These are phyloP conservation scores for Myotis yumanensis DNA, from an alignment of 2,113 vertebrate species.

Conservation along the genomic window DNA sequence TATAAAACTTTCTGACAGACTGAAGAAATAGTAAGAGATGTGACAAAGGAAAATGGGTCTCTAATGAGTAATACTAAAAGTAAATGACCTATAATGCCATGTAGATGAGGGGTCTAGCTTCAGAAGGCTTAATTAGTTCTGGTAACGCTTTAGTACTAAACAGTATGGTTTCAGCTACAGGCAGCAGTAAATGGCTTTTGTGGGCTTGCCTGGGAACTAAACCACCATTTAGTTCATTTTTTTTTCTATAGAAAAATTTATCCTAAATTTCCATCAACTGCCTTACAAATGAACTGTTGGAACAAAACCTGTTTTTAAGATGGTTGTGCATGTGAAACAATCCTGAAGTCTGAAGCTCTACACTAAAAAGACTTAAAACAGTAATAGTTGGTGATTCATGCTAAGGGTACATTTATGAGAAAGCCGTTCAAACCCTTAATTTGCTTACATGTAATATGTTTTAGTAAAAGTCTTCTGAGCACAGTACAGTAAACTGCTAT, in stretches of 20 bases:
- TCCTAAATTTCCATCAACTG: slow-evolving; percentile 46
- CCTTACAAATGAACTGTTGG: slow-evolving; percentile 53
- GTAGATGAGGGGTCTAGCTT: neutral
- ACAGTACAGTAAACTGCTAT: neutral
- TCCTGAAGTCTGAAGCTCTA: neutral
- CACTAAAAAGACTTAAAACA: slow-evolving; percentile 37
- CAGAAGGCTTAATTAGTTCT: neutral
- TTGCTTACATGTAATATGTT: slow-evolving; percentile 32
- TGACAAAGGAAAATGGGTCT: neutral
- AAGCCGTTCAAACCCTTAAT: slow-evolving; percentile 12
- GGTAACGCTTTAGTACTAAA: neutral
- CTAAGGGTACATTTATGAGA: slow-evolving; percentile 20
- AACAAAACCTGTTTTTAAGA: slow-evolving; percentile 47
- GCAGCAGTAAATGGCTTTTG: slow-evolving; percentile 4
- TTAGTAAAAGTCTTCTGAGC: slow-evolving; percentile 40
- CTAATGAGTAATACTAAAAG: neutral
- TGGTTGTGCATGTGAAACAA: neutral
- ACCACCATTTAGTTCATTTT: slow-evolving; percentile 29
- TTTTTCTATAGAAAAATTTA: slow-evolving; percentile 43
- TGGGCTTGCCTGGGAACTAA: neutral
- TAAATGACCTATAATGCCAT: neutral
- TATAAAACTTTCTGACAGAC: neutral
- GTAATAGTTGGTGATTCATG: neutral
- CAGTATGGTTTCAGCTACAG: neutral
- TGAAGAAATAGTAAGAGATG: neutral